These are phyloP conservation scores for Romanogobio albipinnatus DNA, from an alignment of 2,113 vertebrate genomes.

Conservation along the genomic window DNA sequence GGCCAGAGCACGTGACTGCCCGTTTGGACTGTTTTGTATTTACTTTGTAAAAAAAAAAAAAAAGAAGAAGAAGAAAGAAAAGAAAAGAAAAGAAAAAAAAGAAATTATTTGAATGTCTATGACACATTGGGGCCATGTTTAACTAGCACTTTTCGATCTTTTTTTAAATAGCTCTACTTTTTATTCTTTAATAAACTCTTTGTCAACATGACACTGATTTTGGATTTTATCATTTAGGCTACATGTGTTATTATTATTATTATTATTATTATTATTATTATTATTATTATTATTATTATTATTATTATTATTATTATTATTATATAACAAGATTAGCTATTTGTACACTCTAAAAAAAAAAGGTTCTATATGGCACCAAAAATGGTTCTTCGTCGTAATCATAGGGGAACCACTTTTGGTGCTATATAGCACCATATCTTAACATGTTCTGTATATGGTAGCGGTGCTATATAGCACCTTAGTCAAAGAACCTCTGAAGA, in stretches of 20 bases:
- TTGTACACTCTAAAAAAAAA: no score
- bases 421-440: no score
- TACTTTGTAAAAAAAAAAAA: conserved; percentile 17
- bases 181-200: conserved; percentile 79
- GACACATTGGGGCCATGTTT: conserved; percentile 75
- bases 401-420: no score
- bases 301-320: background rate
- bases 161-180: conserved; percentile 71
- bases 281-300: background rate
- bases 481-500: no score
- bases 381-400: no score
- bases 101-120: conserved; percentile 70
- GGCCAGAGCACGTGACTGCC: conserved; percentile 5
- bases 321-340: background rate
- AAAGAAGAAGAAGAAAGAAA: background rate
- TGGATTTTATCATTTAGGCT: conserved; percentile 56
- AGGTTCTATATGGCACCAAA: no score
- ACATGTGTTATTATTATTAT: background rate
- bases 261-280: background rate
- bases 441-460: no score
- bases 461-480: no score
- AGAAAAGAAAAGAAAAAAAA: background rate
- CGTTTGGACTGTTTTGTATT: conserved; percentile 18
- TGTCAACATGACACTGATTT: conserved; percentile 57
- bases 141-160: conserved; percentile 77